phyloP scores from a whole-genome alignment of 2,797 vertebrate genomes.

The Gymnothorax reevesii region DNA sequence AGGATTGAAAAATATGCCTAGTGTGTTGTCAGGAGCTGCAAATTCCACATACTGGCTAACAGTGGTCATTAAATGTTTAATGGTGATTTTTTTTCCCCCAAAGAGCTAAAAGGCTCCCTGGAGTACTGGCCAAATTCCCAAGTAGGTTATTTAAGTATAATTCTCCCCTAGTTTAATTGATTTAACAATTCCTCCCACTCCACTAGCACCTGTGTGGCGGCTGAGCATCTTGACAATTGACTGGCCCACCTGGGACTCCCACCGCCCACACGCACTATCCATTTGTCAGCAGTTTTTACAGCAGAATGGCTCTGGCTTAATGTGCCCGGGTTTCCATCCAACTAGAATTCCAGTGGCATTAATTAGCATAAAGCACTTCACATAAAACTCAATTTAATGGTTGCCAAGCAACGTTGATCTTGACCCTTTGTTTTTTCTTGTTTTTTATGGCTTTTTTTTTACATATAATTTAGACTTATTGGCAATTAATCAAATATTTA shows the following conservation, averaged over 20 bases:
- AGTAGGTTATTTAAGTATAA: neutral
- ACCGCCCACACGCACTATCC: neutral
- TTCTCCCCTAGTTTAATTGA: constrained; percentile 8
- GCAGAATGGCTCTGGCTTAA: neutral
- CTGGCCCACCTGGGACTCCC: neutral
- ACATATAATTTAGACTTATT: constrained; percentile 1
- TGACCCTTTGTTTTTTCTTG: constrained; percentile 1
- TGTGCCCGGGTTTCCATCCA: neutral
- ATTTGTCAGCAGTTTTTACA: neutral
- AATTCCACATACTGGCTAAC: neutral
- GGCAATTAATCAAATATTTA: constrained; percentile 3
- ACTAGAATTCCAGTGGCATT: neutral
- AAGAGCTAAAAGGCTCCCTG: neutral
- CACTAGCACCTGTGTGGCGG: neutral
- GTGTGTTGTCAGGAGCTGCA: neutral
- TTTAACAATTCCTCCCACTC: neutral
- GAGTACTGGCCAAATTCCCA: neutral
- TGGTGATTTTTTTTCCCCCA: neutral
- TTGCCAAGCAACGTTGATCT: constrained; percentile 14
- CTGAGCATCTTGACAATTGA: constrained; percentile 4
- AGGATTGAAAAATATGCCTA: neutral
- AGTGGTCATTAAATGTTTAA: constrained; percentile 2
- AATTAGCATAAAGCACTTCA: constrained; percentile 14
- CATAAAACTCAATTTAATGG: constrained; percentile 17
- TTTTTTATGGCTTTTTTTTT: neutral